Percentiles rank a stretch among this genome's conserved stretches.
Evolutionary conservation across 2,797 vertebrate genomes (phyloP).

Genomic region (Linurgus olivaceus): DNA sequence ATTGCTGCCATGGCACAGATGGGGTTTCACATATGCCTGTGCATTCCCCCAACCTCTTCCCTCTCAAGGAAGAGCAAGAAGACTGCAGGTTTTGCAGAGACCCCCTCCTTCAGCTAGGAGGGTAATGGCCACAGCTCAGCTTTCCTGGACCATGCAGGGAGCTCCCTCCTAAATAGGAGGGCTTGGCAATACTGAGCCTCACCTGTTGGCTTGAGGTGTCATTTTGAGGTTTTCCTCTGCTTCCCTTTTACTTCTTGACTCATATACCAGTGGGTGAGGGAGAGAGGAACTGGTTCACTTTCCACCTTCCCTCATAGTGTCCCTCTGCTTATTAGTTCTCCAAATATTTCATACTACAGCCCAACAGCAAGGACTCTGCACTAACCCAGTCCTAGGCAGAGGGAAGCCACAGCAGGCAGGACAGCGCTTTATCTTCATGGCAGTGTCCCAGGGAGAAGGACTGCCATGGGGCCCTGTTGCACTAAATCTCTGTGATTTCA

Average conservation of each 20-base stretch:
- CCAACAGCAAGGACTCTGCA: not conserved
- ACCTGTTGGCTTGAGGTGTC: not conserved
- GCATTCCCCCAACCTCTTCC: not conserved
- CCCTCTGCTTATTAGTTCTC: slow-evolving; percentile 54
- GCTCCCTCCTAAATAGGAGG: not conserved
- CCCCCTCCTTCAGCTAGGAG: not conserved
- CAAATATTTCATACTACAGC: not conserved
- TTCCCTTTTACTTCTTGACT: not conserved
- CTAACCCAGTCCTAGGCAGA: not conserved
- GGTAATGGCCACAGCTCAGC: not conserved
- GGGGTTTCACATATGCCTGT: not conserved
- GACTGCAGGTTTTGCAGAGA: not conserved
- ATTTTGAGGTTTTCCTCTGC: not conserved
- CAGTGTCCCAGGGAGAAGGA: not conserved
- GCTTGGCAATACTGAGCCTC: not conserved
- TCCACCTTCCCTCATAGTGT: slow-evolving; percentile 26
- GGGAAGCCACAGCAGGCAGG: not conserved
- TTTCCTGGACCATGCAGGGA: not conserved
- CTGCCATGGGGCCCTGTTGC: not conserved
- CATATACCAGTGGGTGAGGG: not conserved
- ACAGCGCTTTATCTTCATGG: not conserved
- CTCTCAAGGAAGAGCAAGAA: not conserved
- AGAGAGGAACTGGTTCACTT: not conserved
- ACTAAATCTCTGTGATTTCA: not conserved
- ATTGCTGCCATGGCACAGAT: slow-evolving; percentile 23